These are phyloP conservation scores for Acanthiza pusilla DNA, from an alignment of 2,797 vertebrate species.

Conservation along the genomic window DNA sequence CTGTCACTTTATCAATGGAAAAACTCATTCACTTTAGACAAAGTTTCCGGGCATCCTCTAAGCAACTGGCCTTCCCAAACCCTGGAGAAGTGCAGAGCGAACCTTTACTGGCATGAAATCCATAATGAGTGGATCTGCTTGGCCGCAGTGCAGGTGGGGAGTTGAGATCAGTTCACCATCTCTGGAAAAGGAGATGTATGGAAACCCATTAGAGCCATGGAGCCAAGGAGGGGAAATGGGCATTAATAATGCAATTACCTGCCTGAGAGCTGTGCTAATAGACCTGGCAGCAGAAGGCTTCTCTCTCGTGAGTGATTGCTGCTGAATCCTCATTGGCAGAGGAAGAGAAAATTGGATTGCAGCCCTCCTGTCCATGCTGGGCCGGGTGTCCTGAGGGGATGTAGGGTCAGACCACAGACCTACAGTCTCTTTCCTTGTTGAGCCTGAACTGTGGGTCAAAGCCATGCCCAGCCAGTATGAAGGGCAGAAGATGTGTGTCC, in stretches of 20 bases:
- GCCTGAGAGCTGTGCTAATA: not conserved
- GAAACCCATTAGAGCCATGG: not conserved
- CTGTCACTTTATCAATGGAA: not conserved
- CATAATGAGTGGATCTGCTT: not conserved
- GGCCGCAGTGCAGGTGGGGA: not conserved
- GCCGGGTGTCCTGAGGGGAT: not conserved
- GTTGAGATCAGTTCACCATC: not conserved
- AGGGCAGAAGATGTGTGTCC: not conserved
- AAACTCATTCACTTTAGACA: not conserved
- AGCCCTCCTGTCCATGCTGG: not conserved
- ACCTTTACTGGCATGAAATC: not conserved
- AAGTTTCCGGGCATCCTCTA: not conserved
- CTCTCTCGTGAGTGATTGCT: not conserved
- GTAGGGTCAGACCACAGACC: not conserved
- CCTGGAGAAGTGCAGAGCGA: not conserved
- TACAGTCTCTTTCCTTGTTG: not conserved
- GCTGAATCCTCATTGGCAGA: not conserved
- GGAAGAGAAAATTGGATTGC: not conserved
- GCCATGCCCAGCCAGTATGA: not conserved
- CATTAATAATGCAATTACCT: slow-evolving; percentile 16
- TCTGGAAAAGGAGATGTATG: not conserved
- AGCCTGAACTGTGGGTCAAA: not conserved
- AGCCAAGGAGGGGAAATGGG: not conserved
- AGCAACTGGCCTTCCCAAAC: not conserved
- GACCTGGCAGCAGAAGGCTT: not conserved